Percentiles rank a stretch among this genome's conserved stretches.
phyloP scores from a whole-genome alignment of 2,888 invertebrate species.

The Sisyra nigra region DNA sequence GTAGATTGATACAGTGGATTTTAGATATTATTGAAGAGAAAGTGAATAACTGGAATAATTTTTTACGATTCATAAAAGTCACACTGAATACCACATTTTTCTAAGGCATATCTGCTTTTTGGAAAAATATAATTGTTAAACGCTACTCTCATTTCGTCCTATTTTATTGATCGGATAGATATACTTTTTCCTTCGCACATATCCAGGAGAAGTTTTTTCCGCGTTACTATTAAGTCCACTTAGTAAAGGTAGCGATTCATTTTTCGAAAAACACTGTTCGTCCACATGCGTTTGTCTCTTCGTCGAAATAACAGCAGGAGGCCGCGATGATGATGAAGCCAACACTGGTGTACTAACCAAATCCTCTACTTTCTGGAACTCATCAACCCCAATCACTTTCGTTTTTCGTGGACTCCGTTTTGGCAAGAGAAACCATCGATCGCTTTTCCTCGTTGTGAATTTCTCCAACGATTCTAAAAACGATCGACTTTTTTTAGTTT shows the following conservation, averaged over 20 bases:
- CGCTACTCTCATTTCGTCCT: slow-evolving; percentile 36
- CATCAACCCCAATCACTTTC: slow-evolving; percentile 13
- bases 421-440: slow-evolving; percentile 16
- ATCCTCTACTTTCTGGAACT: slow-evolving; percentile 13
- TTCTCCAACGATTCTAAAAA: slow-evolving; percentile 2
- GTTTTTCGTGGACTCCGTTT: slow-evolving; percentile 14
- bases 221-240: slow-evolving; percentile 27
- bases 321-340: too few species aligned
- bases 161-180: slow-evolving; percentile 39
- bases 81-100: too few species aligned
- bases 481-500: slow-evolving; percentile 7
- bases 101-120: too few species aligned
- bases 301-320: background rate
- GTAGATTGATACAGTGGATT: too few species aligned
- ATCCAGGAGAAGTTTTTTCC: slow-evolving; percentile 31
- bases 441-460: slow-evolving; percentile 12
- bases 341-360: slow-evolving; percentile 5
- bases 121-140: slow-evolving; percentile 19
- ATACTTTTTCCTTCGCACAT: slow-evolving; percentile 42
- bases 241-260: slow-evolving; percentile 40
- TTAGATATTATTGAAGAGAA: too few species aligned
- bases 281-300: slow-evolving; percentile 14
- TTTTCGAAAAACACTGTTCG: slow-evolving; percentile 24
- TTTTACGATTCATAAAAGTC: too few species aligned
- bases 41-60: too few species aligned